Conservation (phyloP, 2,113 vertebrate genomes). For the Catharus bicknelli region DNA sequence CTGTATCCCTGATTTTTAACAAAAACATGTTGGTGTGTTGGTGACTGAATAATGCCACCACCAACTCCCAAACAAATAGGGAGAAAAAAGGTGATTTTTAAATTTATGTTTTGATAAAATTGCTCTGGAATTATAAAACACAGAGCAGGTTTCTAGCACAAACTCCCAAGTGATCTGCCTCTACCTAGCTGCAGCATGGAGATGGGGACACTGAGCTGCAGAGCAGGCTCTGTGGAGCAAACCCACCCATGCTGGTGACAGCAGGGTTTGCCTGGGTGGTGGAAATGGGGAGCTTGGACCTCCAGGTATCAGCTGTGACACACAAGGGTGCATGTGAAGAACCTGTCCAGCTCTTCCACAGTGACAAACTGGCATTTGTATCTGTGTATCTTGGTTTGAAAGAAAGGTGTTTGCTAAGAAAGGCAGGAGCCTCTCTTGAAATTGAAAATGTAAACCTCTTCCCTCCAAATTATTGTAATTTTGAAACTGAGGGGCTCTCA, state of each 20-base stretch:
- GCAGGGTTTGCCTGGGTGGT: background rate
- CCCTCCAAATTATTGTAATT: too few species aligned
- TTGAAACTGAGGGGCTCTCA: too few species aligned
- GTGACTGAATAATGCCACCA: background rate
- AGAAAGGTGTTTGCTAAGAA: too few species aligned
- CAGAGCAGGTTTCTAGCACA: background rate
- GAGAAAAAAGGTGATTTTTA: background rate
- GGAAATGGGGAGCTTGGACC: background rate
- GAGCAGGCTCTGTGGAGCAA: background rate
- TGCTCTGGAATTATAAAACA: background rate
- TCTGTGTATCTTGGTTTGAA: too few species aligned
- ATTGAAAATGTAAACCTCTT: too few species aligned
- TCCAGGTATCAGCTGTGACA: background rate
- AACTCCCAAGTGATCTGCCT: background rate
- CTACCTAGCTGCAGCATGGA: background rate
- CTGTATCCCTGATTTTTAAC: background rate
- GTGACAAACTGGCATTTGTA: background rate
- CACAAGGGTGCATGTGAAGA: background rate
- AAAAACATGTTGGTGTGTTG: accelerated
- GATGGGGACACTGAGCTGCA: background rate
- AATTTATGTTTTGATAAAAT: background rate
- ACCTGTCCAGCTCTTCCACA: background rate
- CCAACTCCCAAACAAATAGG: background rate
- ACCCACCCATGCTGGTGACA: accelerated
- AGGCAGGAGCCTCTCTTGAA: too few species aligned